Percentiles rank a stretch among this genome's conserved stretches.
These are phyloP conservation scores for Remorina albescens DNA, from an alignment of 2,797 vertebrate genomes.

Conservation along the genomic window DNA sequence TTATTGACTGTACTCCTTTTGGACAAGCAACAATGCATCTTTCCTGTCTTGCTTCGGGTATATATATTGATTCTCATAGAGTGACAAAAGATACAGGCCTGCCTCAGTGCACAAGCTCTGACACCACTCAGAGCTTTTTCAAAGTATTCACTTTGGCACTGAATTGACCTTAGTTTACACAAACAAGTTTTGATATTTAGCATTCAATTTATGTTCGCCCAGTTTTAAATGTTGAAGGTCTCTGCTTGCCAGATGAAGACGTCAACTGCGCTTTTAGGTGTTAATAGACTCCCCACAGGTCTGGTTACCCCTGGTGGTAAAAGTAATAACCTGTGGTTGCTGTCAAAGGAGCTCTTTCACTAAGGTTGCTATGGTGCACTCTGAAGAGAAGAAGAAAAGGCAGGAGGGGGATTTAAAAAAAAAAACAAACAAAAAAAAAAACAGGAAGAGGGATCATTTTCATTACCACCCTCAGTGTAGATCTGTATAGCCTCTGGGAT, in stretches of 20 bases:
- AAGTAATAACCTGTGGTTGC: constrained; percentile 80
- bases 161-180: constrained; percentile 53
- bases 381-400: constrained; percentile 49
- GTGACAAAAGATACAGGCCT: constrained; percentile 38
- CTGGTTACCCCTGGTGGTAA: constrained; percentile 74
- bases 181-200: constrained; percentile 49
- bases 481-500: constrained; percentile 69
- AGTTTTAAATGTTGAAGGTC: constrained; percentile 58
- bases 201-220: constrained; percentile 29
- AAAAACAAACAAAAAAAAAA: constrained; percentile 39
- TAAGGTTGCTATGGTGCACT: constrained; percentile 54
- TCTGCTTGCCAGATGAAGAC: constrained; percentile 44
- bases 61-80: constrained; percentile 43
- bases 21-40: constrained; percentile 8
- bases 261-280: constrained; percentile 71
- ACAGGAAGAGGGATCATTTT: constrained; percentile 63
- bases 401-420: constrained; percentile 16
- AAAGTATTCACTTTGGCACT: constrained; percentile 32
- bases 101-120: constrained; percentile 14
- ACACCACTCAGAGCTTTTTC: constrained; percentile 43
- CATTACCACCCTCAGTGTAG: constrained; percentile 68
- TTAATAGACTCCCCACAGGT: constrained; percentile 79
- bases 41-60: constrained; percentile 29
- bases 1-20: not conserved
- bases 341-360: constrained; percentile 70